Evolutionary conservation across 1,140 invertebrate genomes (phyloP), one percentile per base, ranked within the genome.

Genomic region (Drosophila tropicalis): DNA sequence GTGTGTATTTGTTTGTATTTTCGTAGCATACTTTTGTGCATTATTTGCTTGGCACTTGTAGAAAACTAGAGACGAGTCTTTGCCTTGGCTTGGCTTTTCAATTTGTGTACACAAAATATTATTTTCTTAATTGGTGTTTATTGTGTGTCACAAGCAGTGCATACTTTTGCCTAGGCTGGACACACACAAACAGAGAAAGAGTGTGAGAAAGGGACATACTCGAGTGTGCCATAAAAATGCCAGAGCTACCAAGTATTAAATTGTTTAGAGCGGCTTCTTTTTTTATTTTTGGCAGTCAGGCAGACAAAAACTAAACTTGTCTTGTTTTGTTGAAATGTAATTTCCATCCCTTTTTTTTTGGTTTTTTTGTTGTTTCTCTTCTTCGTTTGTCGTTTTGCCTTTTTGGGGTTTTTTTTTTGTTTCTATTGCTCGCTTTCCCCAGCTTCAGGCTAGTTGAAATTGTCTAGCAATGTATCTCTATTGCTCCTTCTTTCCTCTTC

Each of bases 51-150:
- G 89, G 80, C 84, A 89, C 84, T 87, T 86, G 83, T 77, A 79
- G 55, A 70, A 79, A 76, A 82, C 72, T 83, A 68, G 58, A 63
- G 67, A 47, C 44, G 19, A 51, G 9, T 22, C 44, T 39, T 12
- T 44, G 44, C n/a, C 32, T 65, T 58, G 70, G 63, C 75, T 74
- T 89, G 83, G 84, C 83, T 84, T 87, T 87, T 87, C 83, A 87
- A 87, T 84, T 87, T 87, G 51, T 65, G 51, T 86, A 86, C 82
- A 86, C 83, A 86, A 86, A 86, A 86, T 86, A 86, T 86, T 86
- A 89, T 86, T 87, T 89, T 89, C 83, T 86, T 86, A 86, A 86
- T 86, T 86, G 83, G 83, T 87, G 83, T 87, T 87, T 87, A 87
- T 87, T 89, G 85, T 89, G 84, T 87, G 84, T 87, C 83, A 84